Base-by-base conservation (phyloP, 2,888 invertebrate genomes). In the Amphipyra tragopoginis region DNA sequence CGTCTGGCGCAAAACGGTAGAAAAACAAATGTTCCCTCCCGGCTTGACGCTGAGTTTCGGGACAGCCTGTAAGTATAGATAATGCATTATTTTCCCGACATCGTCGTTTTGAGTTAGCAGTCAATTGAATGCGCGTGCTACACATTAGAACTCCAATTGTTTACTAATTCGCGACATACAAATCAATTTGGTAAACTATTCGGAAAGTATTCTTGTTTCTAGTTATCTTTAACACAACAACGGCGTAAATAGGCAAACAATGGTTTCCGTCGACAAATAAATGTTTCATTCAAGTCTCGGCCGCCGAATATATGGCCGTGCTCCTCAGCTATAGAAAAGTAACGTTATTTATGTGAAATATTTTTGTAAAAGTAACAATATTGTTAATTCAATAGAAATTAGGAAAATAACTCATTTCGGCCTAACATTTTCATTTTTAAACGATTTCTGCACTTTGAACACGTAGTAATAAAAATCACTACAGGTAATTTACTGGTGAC, bases 291-390 rank as follows among this genome's bases (percentile, higher is more conserved):
- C 33, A 7, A 44, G 44, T 21, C 10, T 50, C 26, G 21, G 26
- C 42, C n/a, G 14, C 15, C 47, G 48, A 45, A 50, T 52, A 49
- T 38, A 68, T 75, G 70, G 80, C 65, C 7, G 71, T 80, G 39
- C 71, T 78, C 2, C 58, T 79, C 5, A 73, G 79, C 14, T 79
- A 72, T 14, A 78, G 59, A 64, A 72, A 77, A 65, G 63, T 76
- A 57, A 66, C 21, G 9, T 48, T 29, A 45, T 54, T 62, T 48
- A n/a, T 58, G 64, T 63, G 44, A 49, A 34, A 51, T 52, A 33
- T 42, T 60, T 36, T 36, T 36, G 36, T 36, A 5, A 29, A 29
- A 29, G 7, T 29, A 29, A 29, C 29, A 29, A 29, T 29, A 29
- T 29, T 29, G 2, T 29, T 21, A 5, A 29, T 29, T 29, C 29